These are phyloP conservation scores for Condylura cristata DNA, from an alignment of 2,113 vertebrate genomes.

Conservation along the genomic window DNA sequence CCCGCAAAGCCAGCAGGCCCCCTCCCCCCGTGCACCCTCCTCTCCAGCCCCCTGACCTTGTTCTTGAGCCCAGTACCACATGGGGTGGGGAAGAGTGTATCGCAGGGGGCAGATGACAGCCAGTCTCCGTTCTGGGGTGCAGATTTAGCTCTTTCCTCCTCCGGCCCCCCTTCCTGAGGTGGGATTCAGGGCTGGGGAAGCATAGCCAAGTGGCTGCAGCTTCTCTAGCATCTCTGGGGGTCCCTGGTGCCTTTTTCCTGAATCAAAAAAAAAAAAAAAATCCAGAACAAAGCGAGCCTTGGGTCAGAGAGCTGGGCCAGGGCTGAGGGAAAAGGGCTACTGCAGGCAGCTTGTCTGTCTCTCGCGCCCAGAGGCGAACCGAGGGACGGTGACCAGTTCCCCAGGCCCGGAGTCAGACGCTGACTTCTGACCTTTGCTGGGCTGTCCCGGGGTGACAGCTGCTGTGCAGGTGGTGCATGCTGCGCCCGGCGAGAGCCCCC, in stretches of 20 bases:
- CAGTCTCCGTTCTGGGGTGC: rapidly evolving
- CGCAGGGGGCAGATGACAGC: rapidly evolving
- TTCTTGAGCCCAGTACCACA: too few relatives aligned
- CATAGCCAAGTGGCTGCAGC: rapidly evolving
- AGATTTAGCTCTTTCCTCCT: neutral
- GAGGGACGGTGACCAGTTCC: neutral
- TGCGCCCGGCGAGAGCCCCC: too few relatives aligned
- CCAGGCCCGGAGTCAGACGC: neutral
- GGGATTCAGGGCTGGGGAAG: rapidly evolving
- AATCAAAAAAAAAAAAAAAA: neutral
- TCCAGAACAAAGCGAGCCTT: neutral
- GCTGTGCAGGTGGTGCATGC: too few relatives aligned
- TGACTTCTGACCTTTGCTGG: neutral
- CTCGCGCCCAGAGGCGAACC: neutral
- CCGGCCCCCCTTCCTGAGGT: neutral
- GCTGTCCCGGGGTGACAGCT: neutral
- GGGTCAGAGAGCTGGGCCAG: neutral
- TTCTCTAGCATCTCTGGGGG: neutral
- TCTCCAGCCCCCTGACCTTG: too few relatives aligned
- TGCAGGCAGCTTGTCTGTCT: neutral
- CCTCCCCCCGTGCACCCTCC: too few relatives aligned
- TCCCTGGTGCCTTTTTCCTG: neutral
- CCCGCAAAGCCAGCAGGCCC: neutral
- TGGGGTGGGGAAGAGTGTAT: too few relatives aligned
- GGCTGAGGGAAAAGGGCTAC: neutral